Evolutionary conservation across 92 coral and sea anemone species (phyloP).

Genomic region (Nematostella vectensis): DNA sequence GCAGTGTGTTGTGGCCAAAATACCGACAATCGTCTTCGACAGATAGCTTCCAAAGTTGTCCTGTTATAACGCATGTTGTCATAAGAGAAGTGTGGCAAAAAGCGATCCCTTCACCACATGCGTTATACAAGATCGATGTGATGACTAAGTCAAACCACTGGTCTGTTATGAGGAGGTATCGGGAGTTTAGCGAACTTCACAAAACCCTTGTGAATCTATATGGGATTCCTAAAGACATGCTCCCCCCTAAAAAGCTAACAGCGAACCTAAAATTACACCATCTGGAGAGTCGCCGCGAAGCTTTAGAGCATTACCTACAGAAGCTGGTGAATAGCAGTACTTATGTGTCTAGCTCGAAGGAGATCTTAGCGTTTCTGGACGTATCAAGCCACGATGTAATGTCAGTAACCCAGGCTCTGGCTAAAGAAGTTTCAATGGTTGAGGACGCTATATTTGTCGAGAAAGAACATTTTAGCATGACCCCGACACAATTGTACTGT

Average conservation of each 20-base stretch:
- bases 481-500: slow-evolving; percentile 85
- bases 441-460: slow-evolving; percentile 58
- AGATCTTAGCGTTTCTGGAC: slow-evolving; percentile 76
- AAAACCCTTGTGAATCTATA: slow-evolving; percentile 60
- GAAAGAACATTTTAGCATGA: slow-evolving; percentile 59
- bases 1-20: slow-evolving; percentile 91
- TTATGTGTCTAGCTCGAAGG: slow-evolving; percentile 81
- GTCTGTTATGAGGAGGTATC: slow-evolving; percentile 85
- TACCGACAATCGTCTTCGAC: slow-evolving; percentile 63
- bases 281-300: slow-evolving; percentile 77
- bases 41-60: slow-evolving; percentile 36
- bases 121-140: slow-evolving; percentile 90
- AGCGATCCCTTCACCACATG: slow-evolving; percentile 77
- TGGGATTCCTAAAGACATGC: slow-evolving; percentile 91
- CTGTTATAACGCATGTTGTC: slow-evolving; percentile 87
- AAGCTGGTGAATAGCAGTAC: slow-evolving; percentile 89
- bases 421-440: slow-evolving; percentile 48
- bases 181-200: slow-evolving; percentile 79
- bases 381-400: slow-evolving; percentile 85
- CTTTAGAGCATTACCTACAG: slow-evolving; percentile 89
- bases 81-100: slow-evolving; percentile 96
- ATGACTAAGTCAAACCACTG: slow-evolving; percentile 99
- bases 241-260: slow-evolving; percentile 82
- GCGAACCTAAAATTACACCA: slow-evolving; percentile 66
- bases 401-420: slow-evolving; percentile 72